A percentile compares a stretch with the other conserved stretches of the same genome.
phyloP scores from a whole-genome alignment of 2,797 vertebrate species.

The Amphiprion clarkii region DNA sequence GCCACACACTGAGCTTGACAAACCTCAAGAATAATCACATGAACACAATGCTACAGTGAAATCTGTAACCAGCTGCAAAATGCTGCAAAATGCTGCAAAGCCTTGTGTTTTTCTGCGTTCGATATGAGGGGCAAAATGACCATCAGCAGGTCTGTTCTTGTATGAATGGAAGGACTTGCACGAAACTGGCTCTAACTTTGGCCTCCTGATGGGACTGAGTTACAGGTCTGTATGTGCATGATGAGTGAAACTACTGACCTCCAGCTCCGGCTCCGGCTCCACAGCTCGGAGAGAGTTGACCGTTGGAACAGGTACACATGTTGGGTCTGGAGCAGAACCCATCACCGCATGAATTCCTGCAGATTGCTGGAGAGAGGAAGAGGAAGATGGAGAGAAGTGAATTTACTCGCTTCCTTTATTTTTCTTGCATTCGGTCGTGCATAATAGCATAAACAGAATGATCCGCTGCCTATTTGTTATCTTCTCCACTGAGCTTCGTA shows the following conservation, averaged over 20 bases:
- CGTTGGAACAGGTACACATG: slow-evolving; percentile 93
- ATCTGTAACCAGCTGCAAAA: no score
- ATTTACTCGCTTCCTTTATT: not conserved
- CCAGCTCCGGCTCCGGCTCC: slow-evolving; percentile 84
- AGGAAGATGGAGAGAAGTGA: not conserved
- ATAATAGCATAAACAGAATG: slow-evolving; percentile 13
- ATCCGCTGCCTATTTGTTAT: slow-evolving; percentile 22
- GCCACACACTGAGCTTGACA: no score
- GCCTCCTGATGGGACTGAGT: not conserved
- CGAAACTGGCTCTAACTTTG: no score
- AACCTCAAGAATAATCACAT: no score
- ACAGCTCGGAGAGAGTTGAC: slow-evolving; percentile 94
- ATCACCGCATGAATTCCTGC: slow-evolving; percentile 92
- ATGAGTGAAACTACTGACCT: slow-evolving; percentile 81
- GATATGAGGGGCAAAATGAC: no score
- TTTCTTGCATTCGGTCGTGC: not conserved
- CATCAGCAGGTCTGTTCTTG: no score
- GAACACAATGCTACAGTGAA: no score
- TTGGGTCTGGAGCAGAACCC: slow-evolving; percentile 96
- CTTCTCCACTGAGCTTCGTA: not conserved
- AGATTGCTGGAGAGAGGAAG: slow-evolving; percentile 85
- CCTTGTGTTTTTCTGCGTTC: no score
- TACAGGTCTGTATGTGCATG: slow-evolving; percentile 3
- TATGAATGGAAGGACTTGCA: no score
- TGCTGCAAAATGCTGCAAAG: no score